Evolutionary conservation across 2,888 invertebrate genomes (phyloP).

Genomic region (Drosophila phalerata): DNA sequence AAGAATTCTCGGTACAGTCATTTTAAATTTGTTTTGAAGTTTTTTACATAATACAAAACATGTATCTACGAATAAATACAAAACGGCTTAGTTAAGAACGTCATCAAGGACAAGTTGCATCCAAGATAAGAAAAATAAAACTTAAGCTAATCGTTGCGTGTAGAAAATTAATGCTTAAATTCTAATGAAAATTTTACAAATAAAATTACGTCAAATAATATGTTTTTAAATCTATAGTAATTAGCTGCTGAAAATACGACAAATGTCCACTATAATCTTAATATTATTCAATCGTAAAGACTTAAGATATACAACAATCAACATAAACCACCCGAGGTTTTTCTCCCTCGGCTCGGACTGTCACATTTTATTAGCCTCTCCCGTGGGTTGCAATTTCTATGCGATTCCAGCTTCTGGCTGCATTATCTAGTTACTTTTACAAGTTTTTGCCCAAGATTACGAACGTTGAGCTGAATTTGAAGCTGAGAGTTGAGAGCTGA

Average conservation of each 20-base stretch:
- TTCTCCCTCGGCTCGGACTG: background rate
- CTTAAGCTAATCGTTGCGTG: too few relatives aligned
- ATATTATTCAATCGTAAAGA: slow-evolving; percentile 11
- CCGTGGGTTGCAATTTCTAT: slow-evolving; percentile 27
- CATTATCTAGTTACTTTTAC: slow-evolving; percentile 74
- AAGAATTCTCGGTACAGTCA: too few relatives aligned
- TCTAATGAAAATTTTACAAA: too few relatives aligned
- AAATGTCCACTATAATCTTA: slow-evolving; percentile 13
- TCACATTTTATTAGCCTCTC: slow-evolving; percentile 44
- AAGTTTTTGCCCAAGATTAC: slow-evolving; percentile 74
- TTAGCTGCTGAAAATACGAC: slow-evolving; percentile 1
- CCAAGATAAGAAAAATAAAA: too few relatives aligned
- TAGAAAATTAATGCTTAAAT: too few relatives aligned
- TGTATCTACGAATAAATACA: too few relatives aligned
- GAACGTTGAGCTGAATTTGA: slow-evolving; percentile 33
- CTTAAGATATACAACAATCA: background rate
- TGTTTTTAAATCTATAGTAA: background rate
- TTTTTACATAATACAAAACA: too few relatives aligned
- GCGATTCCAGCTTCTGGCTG: slow-evolving; percentile 49
- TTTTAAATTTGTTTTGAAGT: too few relatives aligned
- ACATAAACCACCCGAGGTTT: background rate
- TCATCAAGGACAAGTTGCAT: too few relatives aligned
- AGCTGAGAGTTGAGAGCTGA: background rate
- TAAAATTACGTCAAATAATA: too few relatives aligned
- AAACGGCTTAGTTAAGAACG: too few relatives aligned